These are phyloP conservation scores for Philopotamus ludificatus DNA, from an alignment of 1,140 invertebrate species.

Conservation along the genomic window DNA sequence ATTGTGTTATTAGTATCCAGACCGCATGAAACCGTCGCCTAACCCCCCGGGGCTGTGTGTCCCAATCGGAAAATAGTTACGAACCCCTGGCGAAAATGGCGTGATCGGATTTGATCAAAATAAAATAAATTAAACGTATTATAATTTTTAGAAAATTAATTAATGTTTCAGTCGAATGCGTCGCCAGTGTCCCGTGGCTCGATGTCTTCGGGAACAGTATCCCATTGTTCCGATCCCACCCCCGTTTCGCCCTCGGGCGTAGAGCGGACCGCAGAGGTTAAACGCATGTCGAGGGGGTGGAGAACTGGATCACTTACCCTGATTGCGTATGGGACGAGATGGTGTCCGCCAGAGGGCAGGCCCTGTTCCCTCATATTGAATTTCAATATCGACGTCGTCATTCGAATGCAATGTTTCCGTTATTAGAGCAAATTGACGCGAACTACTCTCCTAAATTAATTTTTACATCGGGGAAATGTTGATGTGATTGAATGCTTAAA, in stretches of 20 bases:
- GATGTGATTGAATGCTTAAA: too few species aligned
- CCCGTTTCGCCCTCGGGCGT: background rate
- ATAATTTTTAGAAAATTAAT: too few species aligned
- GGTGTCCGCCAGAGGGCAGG: conserved; percentile 1
- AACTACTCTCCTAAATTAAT: too few species aligned
- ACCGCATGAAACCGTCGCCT: background rate
- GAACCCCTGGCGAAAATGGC: too few species aligned
- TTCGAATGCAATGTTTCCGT: too few species aligned
- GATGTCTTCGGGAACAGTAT: background rate
- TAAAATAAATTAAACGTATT: too few species aligned
- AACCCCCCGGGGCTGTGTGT: background rate
- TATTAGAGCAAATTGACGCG: too few species aligned
- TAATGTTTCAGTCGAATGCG: too few species aligned
- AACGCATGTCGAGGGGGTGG: conserved; percentile 3
- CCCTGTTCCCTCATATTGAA: background rate
- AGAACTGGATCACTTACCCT: conserved; percentile 22
- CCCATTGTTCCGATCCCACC: background rate
- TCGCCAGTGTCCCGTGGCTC: too few species aligned
- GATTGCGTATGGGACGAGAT: conserved; percentile 21
- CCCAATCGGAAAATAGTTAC: too few species aligned
- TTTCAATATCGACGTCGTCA: background rate
- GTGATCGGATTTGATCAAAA: too few species aligned
- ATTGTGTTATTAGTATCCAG: conserved; percentile 18
- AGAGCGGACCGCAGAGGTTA: background rate
- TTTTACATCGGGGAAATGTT: too few species aligned